Evolutionary conservation across 2,797 vertebrate species (phyloP).

Genomic region (Aplochiton taeniatus): DNA sequence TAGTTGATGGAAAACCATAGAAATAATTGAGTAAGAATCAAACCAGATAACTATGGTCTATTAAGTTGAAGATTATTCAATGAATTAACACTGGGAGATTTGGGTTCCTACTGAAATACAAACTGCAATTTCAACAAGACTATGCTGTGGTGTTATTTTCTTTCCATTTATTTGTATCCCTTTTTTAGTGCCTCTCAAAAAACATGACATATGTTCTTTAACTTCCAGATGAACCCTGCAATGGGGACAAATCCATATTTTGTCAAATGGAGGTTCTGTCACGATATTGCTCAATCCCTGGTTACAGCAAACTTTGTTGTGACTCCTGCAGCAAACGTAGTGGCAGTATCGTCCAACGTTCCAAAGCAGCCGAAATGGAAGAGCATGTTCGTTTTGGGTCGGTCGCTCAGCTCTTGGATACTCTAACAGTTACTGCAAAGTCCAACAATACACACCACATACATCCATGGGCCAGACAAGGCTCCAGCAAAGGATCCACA

Average conservation of each 20-base stretch:
- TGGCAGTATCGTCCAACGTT: conserved; percentile 70
- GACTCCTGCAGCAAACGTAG: conserved; percentile 85
- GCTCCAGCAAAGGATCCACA: conserved; percentile 19
- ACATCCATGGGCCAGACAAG: conserved; percentile 39
- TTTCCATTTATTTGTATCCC: too few species aligned
- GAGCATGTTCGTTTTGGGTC: conserved; percentile 71
- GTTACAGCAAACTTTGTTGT: conserved; percentile 93
- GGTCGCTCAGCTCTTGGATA: conserved; percentile 64
- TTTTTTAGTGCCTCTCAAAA: background rate
- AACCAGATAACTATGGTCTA: too few species aligned
- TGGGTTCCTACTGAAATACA: too few species aligned
- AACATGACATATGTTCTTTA: conserved; percentile 18
- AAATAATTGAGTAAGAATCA: too few species aligned
- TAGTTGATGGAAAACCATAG: too few species aligned
- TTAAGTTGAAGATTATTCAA: too few species aligned
- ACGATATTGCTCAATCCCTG: conserved; percentile 94
- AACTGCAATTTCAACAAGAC: background rate
- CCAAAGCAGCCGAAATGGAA: conserved; percentile 71
- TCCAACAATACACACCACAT: conserved; percentile 48
- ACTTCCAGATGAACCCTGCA: conserved; percentile 88
- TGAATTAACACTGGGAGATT: too few species aligned
- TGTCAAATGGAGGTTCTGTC: conserved; percentile 98
- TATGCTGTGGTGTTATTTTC: background rate
- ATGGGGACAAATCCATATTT: conserved; percentile 96
- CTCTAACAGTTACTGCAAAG: conserved; percentile 56